A percentile compares a stretch with the other conserved stretches of the same genome.
Conservation (phyloP, 64 coral and sea anemone species). For the Stichodactyla mertensii region DNA sequence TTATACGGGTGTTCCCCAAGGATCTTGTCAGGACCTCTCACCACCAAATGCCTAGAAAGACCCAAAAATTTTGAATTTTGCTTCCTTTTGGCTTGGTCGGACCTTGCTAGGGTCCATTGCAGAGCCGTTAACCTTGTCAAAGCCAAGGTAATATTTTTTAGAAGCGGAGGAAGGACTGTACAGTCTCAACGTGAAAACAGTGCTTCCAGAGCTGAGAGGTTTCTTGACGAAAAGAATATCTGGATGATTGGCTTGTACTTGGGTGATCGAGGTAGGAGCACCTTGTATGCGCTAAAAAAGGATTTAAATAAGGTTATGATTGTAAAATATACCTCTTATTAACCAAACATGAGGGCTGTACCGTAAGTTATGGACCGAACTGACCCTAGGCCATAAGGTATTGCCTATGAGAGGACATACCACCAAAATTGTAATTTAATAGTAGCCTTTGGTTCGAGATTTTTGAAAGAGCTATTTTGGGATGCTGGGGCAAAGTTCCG, state of each 20-base stretch:
- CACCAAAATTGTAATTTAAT: too few species aligned
- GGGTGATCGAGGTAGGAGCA: neutral
- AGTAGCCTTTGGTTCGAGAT: too few species aligned
- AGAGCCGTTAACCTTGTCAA: neutral
- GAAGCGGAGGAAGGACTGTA: neutral
- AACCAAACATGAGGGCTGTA: too few species aligned
- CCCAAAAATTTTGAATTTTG: slow-evolving; percentile 1
- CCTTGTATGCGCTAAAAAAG: neutral
- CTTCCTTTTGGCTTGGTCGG: neutral
- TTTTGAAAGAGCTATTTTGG: too few species aligned
- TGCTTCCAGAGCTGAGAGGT: neutral
- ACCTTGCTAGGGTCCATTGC: neutral
- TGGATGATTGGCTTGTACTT: neutral
- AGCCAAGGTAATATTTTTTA: neutral
- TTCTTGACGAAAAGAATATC: slow-evolving; percentile 4
- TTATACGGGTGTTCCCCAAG: neutral
- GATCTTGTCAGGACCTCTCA: neutral
- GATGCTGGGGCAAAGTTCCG: too few species aligned
- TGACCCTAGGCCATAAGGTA: too few species aligned
- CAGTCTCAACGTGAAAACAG: neutral
- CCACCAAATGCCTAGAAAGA: neutral
- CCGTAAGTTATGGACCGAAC: too few species aligned
- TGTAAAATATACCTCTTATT: too few species aligned
- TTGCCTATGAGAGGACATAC: too few species aligned
- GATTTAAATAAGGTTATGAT: neutral